Base-by-base conservation (phyloP, 2,113 vertebrate genomes). In the Phoxinus phoxinus region DNA sequence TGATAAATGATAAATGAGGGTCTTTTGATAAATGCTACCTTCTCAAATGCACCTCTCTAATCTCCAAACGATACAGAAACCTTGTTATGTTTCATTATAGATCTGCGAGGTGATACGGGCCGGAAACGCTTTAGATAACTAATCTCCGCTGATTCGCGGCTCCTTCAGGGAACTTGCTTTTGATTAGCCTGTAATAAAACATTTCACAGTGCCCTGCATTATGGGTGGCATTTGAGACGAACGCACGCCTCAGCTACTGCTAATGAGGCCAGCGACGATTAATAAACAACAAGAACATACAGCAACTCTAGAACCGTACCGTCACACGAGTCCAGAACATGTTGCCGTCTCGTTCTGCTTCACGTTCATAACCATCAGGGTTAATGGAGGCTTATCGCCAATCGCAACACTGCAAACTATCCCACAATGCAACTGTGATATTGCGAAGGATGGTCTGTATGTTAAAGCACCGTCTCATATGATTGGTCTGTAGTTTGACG, bases 11-110 rank as follows among this genome's bases (percentile, higher is more conserved):
- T 87, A 88, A 89, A 86, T 87, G 85, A 89, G 85, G 85, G 51
- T 76, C 85, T 84, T 89, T 88, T 85, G 86, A 88, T 88, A 81
- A 91, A 87, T 85, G 89, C 85, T 89, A 87, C 89, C 88, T 87
- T 91, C 81, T 88, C 83, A 85, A 75, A 89, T 75, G 72, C 79
- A 81, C 37, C 69, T 61, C 79, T 86, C 78, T 87, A 89, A 90
- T 89, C 82, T 87, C 84, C 69, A 59, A 87, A 69, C 85, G 85
- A 85, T 86, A 86, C 63, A 48, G 86, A 85, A 72, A 85, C 86
- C 87, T 84, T 87, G 89, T 87, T 83, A 86, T 83, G 82, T 88
- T 88, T 88, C 86, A 87, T 88, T 90, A 86, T 81, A 84, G 81
- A 86, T 81, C 63, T 86, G 80, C 44, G 73, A 85, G 80, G 73